A percentile compares a stretch with the other conserved stretches of the same genome.
These are phyloP conservation scores for Muschampia plurimacula DNA, from an alignment of 2,888 invertebrate species.

Conservation along the genomic window DNA sequence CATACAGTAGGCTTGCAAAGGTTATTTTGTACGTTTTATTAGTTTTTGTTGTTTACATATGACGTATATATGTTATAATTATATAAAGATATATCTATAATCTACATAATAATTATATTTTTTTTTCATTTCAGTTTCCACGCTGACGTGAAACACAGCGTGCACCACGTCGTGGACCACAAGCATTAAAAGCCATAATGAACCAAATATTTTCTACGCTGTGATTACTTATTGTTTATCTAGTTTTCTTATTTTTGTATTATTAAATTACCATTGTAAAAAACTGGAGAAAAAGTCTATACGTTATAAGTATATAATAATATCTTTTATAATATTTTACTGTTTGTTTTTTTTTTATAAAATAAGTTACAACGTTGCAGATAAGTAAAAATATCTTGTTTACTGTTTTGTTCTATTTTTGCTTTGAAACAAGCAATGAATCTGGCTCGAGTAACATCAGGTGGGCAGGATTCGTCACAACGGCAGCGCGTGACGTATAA, in stretches of 20 bases:
- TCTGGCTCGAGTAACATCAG: not conserved
- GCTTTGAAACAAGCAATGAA: not conserved
- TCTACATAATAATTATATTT: too few species aligned
- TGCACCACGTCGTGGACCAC: constrained; percentile 50
- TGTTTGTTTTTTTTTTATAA: too few species aligned
- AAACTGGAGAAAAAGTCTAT: too few species aligned
- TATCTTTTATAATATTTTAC: too few species aligned
- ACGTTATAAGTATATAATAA: too few species aligned
- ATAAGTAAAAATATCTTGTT: not conserved
- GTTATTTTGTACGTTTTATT: too few species aligned
- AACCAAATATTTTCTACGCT: constrained; percentile 26
- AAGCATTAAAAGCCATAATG: constrained; percentile 29
- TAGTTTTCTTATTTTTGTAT: constrained; percentile 26
- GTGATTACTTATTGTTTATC: constrained; percentile 23
- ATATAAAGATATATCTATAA: not conserved
- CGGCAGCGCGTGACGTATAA: not conserved
- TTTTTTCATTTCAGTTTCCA: constrained; percentile 53
- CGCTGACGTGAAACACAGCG: constrained; percentile 57
- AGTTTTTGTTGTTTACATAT: too few species aligned
- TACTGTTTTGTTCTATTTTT: constrained; percentile 1
- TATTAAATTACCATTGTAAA: not conserved
- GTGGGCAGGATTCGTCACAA: not conserved
- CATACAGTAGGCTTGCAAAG: too few species aligned
- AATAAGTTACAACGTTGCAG: not conserved
- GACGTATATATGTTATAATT: too few species aligned